phyloP scores from a whole-genome alignment of 2,888 invertebrate species.

The Hyalella azteca region DNA sequence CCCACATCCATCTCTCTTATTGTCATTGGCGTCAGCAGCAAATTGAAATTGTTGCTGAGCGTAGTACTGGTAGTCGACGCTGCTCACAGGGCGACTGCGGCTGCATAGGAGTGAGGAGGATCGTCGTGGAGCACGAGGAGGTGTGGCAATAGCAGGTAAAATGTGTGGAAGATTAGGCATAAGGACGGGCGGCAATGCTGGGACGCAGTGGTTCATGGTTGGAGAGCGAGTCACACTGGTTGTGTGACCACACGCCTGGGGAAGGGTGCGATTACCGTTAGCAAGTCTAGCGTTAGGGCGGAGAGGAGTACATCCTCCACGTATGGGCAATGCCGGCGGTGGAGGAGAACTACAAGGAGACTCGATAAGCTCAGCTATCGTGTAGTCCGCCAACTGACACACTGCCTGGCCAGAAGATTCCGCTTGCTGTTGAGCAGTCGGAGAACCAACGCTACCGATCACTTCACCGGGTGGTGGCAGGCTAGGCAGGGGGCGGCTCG shows the following conservation, averaged over 20 bases:
- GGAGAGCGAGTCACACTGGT: slow-evolving; percentile 15
- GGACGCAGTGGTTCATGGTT: slow-evolving; percentile 1
- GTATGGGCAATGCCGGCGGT: neutral
- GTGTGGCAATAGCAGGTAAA: neutral
- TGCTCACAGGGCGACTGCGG: slow-evolving; percentile 28
- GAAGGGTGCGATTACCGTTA: slow-evolving; percentile 19
- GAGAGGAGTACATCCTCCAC: neutral
- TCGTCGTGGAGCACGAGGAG: neutral
- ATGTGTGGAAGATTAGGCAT: slow-evolving; percentile 11
- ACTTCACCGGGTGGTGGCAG: neutral
- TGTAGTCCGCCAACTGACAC: slow-evolving; percentile 26
- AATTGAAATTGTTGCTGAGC: slow-evolving; percentile 3
- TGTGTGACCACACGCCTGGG: slow-evolving; percentile 9
- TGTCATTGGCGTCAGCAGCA: neutral
- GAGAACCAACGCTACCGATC: neutral
- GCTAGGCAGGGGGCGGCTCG: slow-evolving; percentile 9
- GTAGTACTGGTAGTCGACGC: slow-evolving; percentile 21
- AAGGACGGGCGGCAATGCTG: neutral
- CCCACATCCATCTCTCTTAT: neutral
- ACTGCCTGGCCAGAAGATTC: neutral
- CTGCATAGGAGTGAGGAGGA: slow-evolving; percentile 23
- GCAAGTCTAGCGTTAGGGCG: neutral
- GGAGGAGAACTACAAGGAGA: neutral
- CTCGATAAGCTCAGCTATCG: slow-evolving; percentile 8
- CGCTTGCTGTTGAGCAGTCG: neutral